Base-by-base conservation (phyloP, 2,113 vertebrate species). In the Trichomycterus rosablanca region DNA sequence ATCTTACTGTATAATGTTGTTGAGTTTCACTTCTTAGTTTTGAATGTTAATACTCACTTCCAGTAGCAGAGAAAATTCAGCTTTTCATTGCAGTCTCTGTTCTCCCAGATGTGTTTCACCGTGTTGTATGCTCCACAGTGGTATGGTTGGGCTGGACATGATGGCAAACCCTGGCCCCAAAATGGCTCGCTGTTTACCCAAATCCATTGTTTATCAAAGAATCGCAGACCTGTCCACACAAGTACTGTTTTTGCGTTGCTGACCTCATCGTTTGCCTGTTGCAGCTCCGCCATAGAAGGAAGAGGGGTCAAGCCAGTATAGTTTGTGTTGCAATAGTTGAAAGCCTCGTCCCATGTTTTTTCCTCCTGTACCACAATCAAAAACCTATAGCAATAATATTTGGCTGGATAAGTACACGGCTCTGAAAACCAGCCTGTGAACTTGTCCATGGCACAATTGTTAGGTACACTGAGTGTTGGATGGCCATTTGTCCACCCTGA, bases 21-120 rank as follows among this genome's bases (percentile, higher is more conserved):
- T n/a, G n/a, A 35, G 9, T 11, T 35, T 35, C 9, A 1, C 4
- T 3, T 35, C 2, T 35, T 2, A 35, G 9, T 35, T 35, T 11
- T 35, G 3, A 5, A 11, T 11, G 5, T 50, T 26, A 12, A 14
- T 10, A 19, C 10, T 22, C 15, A 6, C 32, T 11, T 62, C 39
- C 1, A 18, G 52, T 57, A 48, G 45, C 78, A 83, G 23, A 76
- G 26, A 48, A 78, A 81, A 52, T 73, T 72, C 3, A 75, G 63
- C 45, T 54, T 69, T 19, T 72, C 65, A 5, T n/a, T 35, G 59
- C 82, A 81, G 62, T 78, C 66, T 67, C 58, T 50, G 52, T 39
- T 68, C 4, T 50, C 63, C 74, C 48, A 35, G 6, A 4, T 22
- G 15, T 14, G 0, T 2, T 2, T 51, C 19, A 8, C 2, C 2